Evolutionary conservation across 2,888 invertebrate species (phyloP), one percentile per base, ranked within the genome.

Genomic region (Pristionchus entomophagus): DNA sequence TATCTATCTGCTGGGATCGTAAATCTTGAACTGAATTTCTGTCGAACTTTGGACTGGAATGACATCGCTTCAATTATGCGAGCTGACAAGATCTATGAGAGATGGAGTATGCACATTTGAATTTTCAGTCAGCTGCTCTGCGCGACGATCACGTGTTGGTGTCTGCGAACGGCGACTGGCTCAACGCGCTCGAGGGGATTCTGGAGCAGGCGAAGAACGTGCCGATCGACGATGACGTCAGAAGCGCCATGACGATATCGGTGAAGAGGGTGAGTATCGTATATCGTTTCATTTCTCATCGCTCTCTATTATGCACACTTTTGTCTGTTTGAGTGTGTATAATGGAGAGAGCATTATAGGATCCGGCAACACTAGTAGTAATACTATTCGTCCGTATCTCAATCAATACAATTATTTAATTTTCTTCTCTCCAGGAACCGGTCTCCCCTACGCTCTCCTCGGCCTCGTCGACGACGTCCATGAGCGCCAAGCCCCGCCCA

Each of bases 171-270:
- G 29, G 41, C 35, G 81, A 83, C 35, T 86, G 86, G 86, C 17
- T 84, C 32, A 65, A 59, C 53, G 84, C 51, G 2, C 56, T 85
- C 26, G 85, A 85, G 38, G 77, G 29, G 14, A 85, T 85, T 14
- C 41, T 85, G 12, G 32, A 85, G 19, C 38, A 35, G 41, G 77
- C 85, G 1, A 77, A 45, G 45, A 26, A n/a, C 14, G 41, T 77
- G n/a, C 73, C n/a, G 10, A 73, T 73, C n/a, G 73, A 73, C 2
- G 85, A 85, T 12, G 85, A 85, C 12, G 85, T 65, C 8, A 22
- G 73, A 22, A 41, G 77, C 26, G 86, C 65, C 56, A 77, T 87
- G 35, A 62, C 41, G 19, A 49, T 14, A 45, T 17, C 22, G 45
- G 73, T 73, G 22, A 80, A 80, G 32, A 80, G 32, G 51, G 78